Base-by-base conservation (phyloP, 2,888 invertebrate genomes). In the Plemyria rubiginata region DNA sequence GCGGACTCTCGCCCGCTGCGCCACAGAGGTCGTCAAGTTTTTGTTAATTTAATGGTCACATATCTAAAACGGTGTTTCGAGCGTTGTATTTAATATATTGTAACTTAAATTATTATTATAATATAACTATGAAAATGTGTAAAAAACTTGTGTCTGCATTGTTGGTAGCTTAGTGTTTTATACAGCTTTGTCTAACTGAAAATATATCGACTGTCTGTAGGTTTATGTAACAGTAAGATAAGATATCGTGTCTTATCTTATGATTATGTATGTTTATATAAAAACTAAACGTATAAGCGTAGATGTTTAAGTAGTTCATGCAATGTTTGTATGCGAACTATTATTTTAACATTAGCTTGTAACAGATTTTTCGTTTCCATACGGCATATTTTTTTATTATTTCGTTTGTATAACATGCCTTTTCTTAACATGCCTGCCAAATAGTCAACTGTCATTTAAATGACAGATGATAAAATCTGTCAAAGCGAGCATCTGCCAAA, bases 201-300 rank as follows among this genome's bases (percentile, higher is more conserved):
- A 63, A 66, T 68, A 71, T 70, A 71, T 68, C 53, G 70, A 71
- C 71, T 70, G 71, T 70, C 70, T 57, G 41, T 66, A 67, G 62
- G 48, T 68, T 66, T 68, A 67, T 65, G 63, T 58, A 67, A 62
- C 63, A 62, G 57, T 61, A 60, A 56, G 52, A 57, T 62, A 62
- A 64, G 62, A 68, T 65, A 58, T 48, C 45, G 32, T 59, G 54
- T 62, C 62, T 58, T 54, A 58, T 51, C 36, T 54, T 46, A 62
- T 52, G 38, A 49, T 43, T 49, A 56, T 61, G 52, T 62, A 63
- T 59, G 53, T 64, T 60, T 56, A 49, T 64, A 59, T 51, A 57
- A 54, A 32, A 52, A 49, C 60, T 67, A 45, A 16, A 45, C 45
- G 61, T 71, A 46, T 70, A 68, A 65, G 66, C 71, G 54, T 65